Base-by-base conservation (phyloP, 2,113 vertebrate species). In the Crocuta crocuta region DNA sequence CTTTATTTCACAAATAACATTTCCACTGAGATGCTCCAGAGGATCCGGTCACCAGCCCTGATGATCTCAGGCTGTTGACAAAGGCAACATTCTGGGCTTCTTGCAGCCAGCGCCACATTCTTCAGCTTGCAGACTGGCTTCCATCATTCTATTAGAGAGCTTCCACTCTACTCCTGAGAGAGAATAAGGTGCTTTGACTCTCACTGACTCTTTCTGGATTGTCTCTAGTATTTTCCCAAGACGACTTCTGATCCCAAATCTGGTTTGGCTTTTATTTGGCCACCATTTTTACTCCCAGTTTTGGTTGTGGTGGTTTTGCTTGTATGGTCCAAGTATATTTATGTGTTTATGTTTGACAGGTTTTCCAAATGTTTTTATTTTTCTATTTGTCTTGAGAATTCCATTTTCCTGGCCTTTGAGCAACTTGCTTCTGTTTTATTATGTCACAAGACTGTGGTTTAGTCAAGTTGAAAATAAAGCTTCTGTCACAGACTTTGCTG, bases 351-450 rank as follows among this genome's bases (percentile, higher is more conserved):
- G 11, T 70, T 39, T 45, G 33, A 48, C 1, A 28, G 13, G 5
- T 28, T 21, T 28, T 61, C 39, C 10, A 66, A 5, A 7, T 16
- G 74, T 76, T 71, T 53, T 70, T 7, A 45, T 7, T 31, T 73
- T 70, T 7, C 48, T 68, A 11, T 45, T 74, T 92, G 71, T 80
- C 11, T 85, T 68, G 24, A 89, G 19, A 61, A 92, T 79, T 76
- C 26, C 35, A 43, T 81, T 93, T 8, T 88, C 1, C 10, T 78
- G 26, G 15, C 58, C 21, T 76, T 91, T 48, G 33, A 85, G 66
- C 89, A 43, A 70, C 10, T 11, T 89, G n/a, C n/a, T 70, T 90
- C 63, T 66, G 10, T 92, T 83, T 93, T 21, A 73, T 78, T 24
- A 28, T n/a, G 23, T 81, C 39, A 17, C 4, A 65, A 65, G 86